Base-by-base conservation (phyloP, 1,140 invertebrate genomes). In the Pseudomyrmex concolor region DNA sequence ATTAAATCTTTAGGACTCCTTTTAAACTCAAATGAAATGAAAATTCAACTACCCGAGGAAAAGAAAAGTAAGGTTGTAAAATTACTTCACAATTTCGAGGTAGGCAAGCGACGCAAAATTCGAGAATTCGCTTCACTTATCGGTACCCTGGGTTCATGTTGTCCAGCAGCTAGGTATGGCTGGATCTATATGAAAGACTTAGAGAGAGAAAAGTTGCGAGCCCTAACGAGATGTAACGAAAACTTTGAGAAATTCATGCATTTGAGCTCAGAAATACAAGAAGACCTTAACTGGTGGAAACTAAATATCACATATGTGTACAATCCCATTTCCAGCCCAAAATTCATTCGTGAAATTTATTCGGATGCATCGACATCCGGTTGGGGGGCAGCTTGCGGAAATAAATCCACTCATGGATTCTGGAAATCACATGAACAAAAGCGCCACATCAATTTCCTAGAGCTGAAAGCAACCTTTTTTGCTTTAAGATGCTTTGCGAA, bases 381-480 rank as follows among this genome's bases (percentile, higher is more conserved):
- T 1, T 76, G 73, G 22, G 72, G 60, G 13, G 60, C 19, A 7
- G 7, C 5, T 25, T 76, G 72, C 25, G 13, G 4, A 1, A 4
- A 19, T 3, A 22, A 51, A 7, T 10, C 9, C 43, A 48, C 59
- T 2, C 59, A 63, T 34, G 60, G 60, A 3, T 15, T 13, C 48
- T 76, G 73, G 60, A 62, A 25, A 5, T n/a, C 19, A 3, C 0
- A 19, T 0, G 72, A 74, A 74, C 15, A 15, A 10, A 13, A 8
- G 7, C 0, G 22, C 22, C 57, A 60, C n/a, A 76, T 76, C 10
- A 76, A 76, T 10, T 63, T 25, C 13, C 19, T 76, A n/a, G 50
- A 76, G 51, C 19, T 76, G 10, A 5, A 25, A n/a, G 13, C 57
- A 7, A 48, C 50, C 15, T 76, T 63, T 0, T 64, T 63, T 25